Percentiles rank a stretch among this genome's conserved stretches.
Evolutionary conservation across 2,797 vertebrate species (phyloP).

Genomic region (Monodelphis domestica): DNA sequence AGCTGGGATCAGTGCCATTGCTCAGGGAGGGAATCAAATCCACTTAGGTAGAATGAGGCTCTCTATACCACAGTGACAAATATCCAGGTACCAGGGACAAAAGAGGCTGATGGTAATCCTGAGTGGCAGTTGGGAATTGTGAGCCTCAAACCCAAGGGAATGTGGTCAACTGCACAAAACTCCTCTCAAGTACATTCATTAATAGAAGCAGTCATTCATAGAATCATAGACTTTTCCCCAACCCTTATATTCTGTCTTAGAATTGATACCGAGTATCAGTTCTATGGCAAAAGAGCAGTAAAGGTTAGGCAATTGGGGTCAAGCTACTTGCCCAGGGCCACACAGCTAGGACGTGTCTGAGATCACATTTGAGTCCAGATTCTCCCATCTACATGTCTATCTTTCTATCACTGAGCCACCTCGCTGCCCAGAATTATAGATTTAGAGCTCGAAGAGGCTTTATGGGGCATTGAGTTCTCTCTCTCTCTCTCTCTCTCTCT

Average conservation of each 20-base stretch:
- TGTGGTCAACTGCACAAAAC: background rate
- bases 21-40: background rate
- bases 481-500: no score
- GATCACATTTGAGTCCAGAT: no score
- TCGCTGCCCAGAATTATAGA: no score
- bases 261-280: no score
- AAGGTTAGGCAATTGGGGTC: no score
- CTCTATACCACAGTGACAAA: background rate
- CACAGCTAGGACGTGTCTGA: no score
- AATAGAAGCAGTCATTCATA: background rate
- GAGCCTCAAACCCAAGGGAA: background rate
- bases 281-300: no score
- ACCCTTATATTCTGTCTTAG: no score
- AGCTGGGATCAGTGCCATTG: background rate
- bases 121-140: background rate
- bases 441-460: background rate
- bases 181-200: background rate
- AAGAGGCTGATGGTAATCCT: background rate
- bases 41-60: background rate
- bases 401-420: no score
- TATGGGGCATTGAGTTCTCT: background rate
- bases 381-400: no score
- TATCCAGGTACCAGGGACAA: background rate
- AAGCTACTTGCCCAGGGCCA: no score
- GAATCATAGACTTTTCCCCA: background rate